Base-by-base conservation (phyloP, 1,140 invertebrate species). In the Riptortus pedestris region DNA sequence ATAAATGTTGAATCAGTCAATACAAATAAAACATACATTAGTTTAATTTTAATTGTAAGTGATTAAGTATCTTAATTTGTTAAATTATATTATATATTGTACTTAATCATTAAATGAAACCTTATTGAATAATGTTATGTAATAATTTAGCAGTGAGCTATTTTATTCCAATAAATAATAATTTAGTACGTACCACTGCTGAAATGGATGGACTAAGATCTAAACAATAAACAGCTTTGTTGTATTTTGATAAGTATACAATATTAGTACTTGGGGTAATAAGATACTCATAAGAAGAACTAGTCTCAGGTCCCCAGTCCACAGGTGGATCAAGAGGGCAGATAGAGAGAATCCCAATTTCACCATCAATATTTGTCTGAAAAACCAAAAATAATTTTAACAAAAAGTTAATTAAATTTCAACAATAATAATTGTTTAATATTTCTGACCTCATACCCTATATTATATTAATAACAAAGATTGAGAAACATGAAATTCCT, bases 171-270 rank as follows among this genome's bases (percentile, higher is more conserved):
- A n/a, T n/a, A n/a, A n/a, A n/a, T n/a, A n/a, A n/a, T n/a, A n/a
- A n/a, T n/a, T n/a, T n/a, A n/a, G n/a, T 28, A 66, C 69, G 67
- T 63, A 71, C 70, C 2, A 90, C 83, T 69, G 85, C 80, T 28
- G 85, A 81, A 64, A 85, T 77, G 2, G 88, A 91, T 20, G 88
- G 87, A 75, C 87, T 90, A 66, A 91, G 78, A 74, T 92, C 89
- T 58, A 92, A 75, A 71, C 87, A 85, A 74, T 87, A 88, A 12
- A 70, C 70, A 52, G 66, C 64, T 43, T 67, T 69, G 33, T 69
- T 68, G 3, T 67, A 60, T 65, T 20, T 75, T 72, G n/a, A 75
- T 71, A 65, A 80, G 71, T 51, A 71, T 31, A 69, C 65, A 26
- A 70, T 67, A 60, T 67, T 68, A 26, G 69, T 65, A 22, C 58